Percentiles rank a stretch among this genome's conserved stretches.
Conservation (phyloP, 2,888 invertebrate species). For the Patella pellucida region DNA sequence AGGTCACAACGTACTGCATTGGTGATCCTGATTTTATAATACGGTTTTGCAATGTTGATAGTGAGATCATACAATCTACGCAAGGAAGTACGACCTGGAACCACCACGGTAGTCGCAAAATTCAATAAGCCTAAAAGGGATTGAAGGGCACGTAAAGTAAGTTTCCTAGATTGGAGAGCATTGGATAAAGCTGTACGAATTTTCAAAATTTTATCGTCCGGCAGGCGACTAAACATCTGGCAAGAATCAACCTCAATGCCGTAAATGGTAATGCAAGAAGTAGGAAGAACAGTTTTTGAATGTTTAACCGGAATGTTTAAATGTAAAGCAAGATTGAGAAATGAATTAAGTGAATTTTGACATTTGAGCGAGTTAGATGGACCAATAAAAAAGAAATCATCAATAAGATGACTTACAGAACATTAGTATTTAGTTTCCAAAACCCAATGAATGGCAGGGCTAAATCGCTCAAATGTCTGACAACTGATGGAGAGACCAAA, state of each 20-base stretch:
- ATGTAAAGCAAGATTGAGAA: slow-evolving; percentile 13
- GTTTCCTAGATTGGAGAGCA: background rate
- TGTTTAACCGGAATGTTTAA: slow-evolving; percentile 25
- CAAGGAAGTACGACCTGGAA: no score
- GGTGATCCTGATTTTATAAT: no score
- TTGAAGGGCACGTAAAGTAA: background rate
- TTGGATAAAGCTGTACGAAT: background rate
- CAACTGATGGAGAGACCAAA: background rate
- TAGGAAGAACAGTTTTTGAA: slow-evolving; percentile 22
- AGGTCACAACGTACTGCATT: no score
- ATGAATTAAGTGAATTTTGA: background rate
- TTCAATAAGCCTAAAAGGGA: background rate
- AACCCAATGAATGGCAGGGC: slow-evolving; percentile 10
- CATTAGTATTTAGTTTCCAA: background rate
- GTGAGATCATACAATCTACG: no score
- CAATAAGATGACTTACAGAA: background rate
- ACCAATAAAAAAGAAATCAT: slow-evolving; percentile 1
- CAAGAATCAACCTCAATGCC: slow-evolving; percentile 29
- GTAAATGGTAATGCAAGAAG: slow-evolving; percentile 22
- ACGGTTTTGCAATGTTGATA: no score
- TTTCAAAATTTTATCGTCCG: background rate
- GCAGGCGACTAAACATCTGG: background rate
- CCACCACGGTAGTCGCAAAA: background rate
- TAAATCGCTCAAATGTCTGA: background rate
- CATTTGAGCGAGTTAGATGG: slow-evolving; percentile 15